Evolutionary conservation across 2,888 invertebrate genomes (phyloP), one percentile per base, ranked within the genome.

Genomic region (Melieria crassipennis): DNA sequence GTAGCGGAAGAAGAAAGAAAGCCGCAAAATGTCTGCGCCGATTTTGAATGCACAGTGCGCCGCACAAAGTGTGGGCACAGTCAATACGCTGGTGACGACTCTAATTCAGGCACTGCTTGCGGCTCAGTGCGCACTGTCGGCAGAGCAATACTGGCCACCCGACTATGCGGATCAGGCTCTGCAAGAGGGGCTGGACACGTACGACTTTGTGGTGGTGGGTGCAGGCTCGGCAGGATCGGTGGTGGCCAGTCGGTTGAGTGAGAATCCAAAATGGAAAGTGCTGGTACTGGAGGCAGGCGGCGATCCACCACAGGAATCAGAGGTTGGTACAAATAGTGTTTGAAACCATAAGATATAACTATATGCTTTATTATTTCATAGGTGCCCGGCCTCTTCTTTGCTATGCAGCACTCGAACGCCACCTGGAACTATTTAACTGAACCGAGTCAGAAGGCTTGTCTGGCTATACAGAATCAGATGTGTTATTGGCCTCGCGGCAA

Each of bases 241-340:
- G 0, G 75, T 91, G 2, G 90, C 89, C 9, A 90, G 89, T 76
- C 85, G 92, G 1, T 87, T 94, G 57, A 92, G 92, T 47, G 95
- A 94, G 85, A 88, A 93, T 70, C 89, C 90, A 4, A 87, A 89
- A 52, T 94, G 93, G 93, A 92, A 90, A 73, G 90, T 93, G 2
- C 87, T 95, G 55, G 88, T 95, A 10, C 83, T 95, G 70, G 95
- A 95, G 87, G 93, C 93, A 65, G 94, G 94, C 63, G 91, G 90
- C 2, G 91, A 92, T 82, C 81, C 81, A 86, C 90, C 64, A 88
- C 90, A 78, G 16, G 82, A 82, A 69, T 77, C 78, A 3, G 80
- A 82, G 75, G 91, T 73, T 88, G 88, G 74, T 88, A 1, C 87
- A 88, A 62, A 16, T 57, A 42, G 16, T 13, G 5, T 10, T 45